Evolutionary conservation across 2,113 vertebrate genomes (phyloP).

Genomic region (Amia ocellicauda): DNA sequence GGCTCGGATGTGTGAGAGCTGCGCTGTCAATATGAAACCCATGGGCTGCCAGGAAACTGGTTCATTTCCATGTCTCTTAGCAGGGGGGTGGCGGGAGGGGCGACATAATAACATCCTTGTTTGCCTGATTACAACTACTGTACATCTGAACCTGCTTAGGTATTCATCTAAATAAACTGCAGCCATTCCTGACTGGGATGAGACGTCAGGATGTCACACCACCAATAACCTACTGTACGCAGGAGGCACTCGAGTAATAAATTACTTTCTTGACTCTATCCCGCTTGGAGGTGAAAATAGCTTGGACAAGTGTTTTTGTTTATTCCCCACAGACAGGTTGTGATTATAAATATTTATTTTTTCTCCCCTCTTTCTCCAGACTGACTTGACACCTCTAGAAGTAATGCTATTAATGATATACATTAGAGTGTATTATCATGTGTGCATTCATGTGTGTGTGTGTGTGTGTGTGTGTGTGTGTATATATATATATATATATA

Average conservation of each 20-base stretch:
- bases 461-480: too few relatives aligned
- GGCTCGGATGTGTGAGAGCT: too few relatives aligned
- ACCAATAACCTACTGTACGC: background rate
- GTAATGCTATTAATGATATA: constrained; percentile 2
- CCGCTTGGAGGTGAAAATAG: constrained; percentile 9
- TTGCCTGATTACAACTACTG: background rate
- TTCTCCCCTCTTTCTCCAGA: background rate
- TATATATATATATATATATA: too few relatives aligned
- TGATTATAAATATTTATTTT: constrained; percentile 18
- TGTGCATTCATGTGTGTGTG: too few relatives aligned
- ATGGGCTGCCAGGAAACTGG: background rate
- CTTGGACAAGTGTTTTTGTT: constrained; percentile 2
- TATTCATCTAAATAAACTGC: constrained; percentile 1
- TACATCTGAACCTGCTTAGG: background rate
- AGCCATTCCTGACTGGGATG: background rate
- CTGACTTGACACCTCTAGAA: background rate
- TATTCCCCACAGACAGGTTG: constrained; percentile 3
- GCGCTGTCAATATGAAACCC: too few relatives aligned
- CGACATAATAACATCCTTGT: background rate
- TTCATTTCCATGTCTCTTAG: background rate
- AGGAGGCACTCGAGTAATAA: background rate
- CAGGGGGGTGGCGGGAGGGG: too few relatives aligned
- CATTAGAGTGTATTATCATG: constrained; percentile 21
- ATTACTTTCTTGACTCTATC: background rate
- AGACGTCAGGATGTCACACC: background rate